phyloP scores from a whole-genome alignment of 2,113 vertebrate species.

The Sturnus vulgaris region DNA sequence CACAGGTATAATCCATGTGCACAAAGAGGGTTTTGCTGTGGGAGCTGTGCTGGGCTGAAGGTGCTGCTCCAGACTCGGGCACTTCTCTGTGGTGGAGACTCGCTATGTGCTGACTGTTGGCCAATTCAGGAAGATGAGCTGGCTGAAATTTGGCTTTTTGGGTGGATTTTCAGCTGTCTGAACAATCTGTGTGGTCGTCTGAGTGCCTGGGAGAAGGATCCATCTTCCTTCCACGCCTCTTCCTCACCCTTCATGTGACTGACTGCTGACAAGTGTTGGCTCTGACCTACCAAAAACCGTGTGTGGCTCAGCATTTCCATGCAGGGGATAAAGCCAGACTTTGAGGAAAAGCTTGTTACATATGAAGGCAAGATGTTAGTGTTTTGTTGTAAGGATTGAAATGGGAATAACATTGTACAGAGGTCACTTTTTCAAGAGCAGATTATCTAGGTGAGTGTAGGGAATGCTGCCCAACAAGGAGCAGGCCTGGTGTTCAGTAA shows the following conservation, averaged over 20 bases:
- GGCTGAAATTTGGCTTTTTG: background rate
- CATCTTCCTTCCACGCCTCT: background rate
- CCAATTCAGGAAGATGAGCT: background rate
- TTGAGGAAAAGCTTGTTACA: background rate
- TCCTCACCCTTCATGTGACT: background rate
- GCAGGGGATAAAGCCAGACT: background rate
- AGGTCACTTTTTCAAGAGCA: background rate
- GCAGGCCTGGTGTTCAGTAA: background rate
- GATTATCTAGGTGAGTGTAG: background rate
- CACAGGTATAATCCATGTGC: background rate
- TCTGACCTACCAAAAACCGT: background rate
- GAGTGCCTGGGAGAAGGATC: background rate
- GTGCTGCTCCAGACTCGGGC: background rate
- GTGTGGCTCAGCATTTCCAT: background rate
- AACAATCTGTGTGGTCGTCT: background rate
- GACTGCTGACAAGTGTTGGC: background rate
- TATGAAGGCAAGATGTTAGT: background rate
- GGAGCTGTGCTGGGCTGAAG: fast-evolving
- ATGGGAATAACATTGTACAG: background rate
- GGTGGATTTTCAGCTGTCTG: background rate
- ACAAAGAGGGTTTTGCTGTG: background rate
- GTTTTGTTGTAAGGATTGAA: background rate
- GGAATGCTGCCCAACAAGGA: background rate
- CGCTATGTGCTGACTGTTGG: background rate
- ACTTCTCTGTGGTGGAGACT: too few species aligned